Evolutionary conservation across 2,797 vertebrate genomes (phyloP), one percentile per base, ranked within the genome.

Genomic region (Ambastaia sidthimunki): DNA sequence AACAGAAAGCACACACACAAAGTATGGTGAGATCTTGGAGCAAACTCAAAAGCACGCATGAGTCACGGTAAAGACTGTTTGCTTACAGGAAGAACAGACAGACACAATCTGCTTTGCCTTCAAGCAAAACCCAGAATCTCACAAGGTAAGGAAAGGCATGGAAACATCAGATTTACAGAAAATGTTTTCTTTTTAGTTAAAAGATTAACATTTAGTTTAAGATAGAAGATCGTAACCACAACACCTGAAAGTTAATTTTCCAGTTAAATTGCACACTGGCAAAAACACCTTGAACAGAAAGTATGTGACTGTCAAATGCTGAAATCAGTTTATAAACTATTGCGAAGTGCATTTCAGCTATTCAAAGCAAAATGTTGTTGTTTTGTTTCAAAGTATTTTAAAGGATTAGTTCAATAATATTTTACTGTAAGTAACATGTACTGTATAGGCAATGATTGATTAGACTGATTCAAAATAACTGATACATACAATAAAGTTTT

Each of bases 21-120:
- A 34, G 7, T 13, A n/a, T 25, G 28, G 19, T 62, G 59, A 63
- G 15, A 25, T 60, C 41, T 62, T 68, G 67, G 67, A 50, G 76
- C 31, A 48, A 37, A 71, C 4, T 59, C 48, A 68, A 63, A 57
- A 63, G 54, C 44, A 37, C 34, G 67, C 28, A 41, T 63, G 76
- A 71, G 76, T 78, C 76, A 78, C 31, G 44, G 47, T 18, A 78
- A 52, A 71, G 47, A 37, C 47, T 69, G 63, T 9, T 16, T 78
- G 60, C 31, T 63, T 66, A 63, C 76, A 78, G 68, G 76, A 78
- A 78, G 47, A 54, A 47, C 57, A 71, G 31, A 71, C 68, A 54
- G 28, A 71, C 62, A 52, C 68, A 52, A 41, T 78, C 76, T 25
- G 12, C 59, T 78, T 41, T 60, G 66, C 55, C 68, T 62, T 65